phyloP scores from a whole-genome alignment of 2,888 invertebrate species.

The Yponomeuta cagnagella region DNA sequence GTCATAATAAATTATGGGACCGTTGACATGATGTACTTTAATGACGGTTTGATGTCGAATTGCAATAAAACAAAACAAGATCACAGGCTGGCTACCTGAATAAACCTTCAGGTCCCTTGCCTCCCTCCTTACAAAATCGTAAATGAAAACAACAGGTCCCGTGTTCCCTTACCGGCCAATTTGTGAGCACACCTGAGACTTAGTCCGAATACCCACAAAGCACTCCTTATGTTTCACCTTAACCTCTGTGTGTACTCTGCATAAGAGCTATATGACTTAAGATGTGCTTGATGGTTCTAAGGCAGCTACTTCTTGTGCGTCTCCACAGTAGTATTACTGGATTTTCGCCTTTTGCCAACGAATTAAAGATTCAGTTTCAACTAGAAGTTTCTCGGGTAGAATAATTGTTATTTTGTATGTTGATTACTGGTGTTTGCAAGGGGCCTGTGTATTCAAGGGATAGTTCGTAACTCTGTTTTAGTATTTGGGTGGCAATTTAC shows the following conservation, averaged over 20 bases:
- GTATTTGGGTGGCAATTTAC: neutral
- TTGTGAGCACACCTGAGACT: conserved; percentile 40
- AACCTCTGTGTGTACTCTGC: neutral
- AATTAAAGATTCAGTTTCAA: too few relatives aligned
- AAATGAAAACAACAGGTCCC: conserved; percentile 16
- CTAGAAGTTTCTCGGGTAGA: neutral
- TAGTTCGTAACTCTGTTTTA: neutral
- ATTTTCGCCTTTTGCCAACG: too few relatives aligned
- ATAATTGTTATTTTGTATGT: neutral
- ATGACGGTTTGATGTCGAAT: too few relatives aligned
- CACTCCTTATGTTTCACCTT: neutral
- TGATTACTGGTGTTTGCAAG: neutral
- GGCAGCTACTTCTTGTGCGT: too few relatives aligned
- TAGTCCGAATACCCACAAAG: neutral
- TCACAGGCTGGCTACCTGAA: too few relatives aligned
- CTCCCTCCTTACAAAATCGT: neutral
- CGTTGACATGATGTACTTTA: too few relatives aligned
- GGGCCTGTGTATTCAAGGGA: neutral
- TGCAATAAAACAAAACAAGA: too few relatives aligned
- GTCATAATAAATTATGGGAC: too few relatives aligned
- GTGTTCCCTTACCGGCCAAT: conserved; percentile 31
- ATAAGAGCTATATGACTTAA: neutral
- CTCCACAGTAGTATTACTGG: too few relatives aligned
- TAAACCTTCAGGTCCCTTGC: too few relatives aligned
- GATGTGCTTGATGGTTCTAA: too few relatives aligned